Conservation (phyloP, 23 tunicate genomes). For the Trididemnum nubilum region DNA sequence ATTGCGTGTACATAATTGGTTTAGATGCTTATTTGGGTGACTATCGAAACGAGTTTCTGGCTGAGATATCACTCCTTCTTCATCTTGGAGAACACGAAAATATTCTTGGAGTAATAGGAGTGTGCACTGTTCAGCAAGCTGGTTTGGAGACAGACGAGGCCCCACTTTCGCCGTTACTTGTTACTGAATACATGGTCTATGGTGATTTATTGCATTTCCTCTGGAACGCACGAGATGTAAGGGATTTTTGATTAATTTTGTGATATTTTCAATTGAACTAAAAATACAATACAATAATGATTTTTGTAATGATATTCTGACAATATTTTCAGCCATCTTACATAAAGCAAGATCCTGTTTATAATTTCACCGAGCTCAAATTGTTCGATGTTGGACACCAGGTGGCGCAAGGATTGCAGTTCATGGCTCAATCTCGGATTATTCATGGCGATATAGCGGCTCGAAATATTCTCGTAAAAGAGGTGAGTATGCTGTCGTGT, state of each 20-base stretch:
- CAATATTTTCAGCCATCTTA: not conserved
- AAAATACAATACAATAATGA: too few relatives aligned
- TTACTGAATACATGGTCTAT: conserved; percentile 62
- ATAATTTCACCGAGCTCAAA: conserved; percentile 37
- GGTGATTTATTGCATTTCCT: conserved; percentile 70
- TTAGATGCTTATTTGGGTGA: not conserved
- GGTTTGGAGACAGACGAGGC: not conserved
- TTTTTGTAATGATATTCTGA: too few relatives aligned
- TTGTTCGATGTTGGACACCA: conserved; percentile 53
- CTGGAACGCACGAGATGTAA: conserved; percentile 65
- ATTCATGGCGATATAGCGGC: conserved; percentile 95
- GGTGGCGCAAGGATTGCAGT: conserved; percentile 67
- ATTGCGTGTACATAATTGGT: too few relatives aligned
- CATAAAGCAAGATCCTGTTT: conserved; percentile 32
- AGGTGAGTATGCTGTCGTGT: conserved; percentile 61
- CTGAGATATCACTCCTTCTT: conserved; percentile 54
- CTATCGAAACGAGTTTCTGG: conserved; percentile 43
- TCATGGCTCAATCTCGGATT: conserved; percentile 30
- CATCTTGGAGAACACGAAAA: conserved; percentile 49
- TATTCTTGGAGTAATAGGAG: conserved; percentile 56
- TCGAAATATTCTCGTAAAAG: conserved; percentile 64
- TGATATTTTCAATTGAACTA: too few relatives aligned
- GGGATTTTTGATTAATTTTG: too few relatives aligned
- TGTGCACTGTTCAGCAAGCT: conserved; percentile 35
- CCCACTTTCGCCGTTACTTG: conserved; percentile 17